Evolutionary conservation across 1,140 invertebrate genomes (phyloP), one percentile per base, ranked within the genome.

Genomic region (Ceratina australensis): DNA sequence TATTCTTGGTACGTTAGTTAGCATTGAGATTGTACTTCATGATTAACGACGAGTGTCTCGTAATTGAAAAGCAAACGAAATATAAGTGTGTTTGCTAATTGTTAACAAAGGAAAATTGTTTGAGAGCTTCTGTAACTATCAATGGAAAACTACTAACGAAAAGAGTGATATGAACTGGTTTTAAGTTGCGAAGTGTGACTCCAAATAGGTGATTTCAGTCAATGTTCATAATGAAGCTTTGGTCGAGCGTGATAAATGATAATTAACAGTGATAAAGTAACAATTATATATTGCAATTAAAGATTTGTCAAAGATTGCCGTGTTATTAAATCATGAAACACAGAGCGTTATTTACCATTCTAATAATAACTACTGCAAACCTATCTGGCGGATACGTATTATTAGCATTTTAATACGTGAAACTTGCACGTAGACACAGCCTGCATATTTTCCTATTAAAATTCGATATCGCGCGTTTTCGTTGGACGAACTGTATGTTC

Each of bases 321-420:
- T 28, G 15, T 68, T 26, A 52, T 26, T 52, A n/a, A 20, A 67
- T 42, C 28, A 22, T 12, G n/a, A 20, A 28, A n/a, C 20, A 7
- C 16, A 18, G n/a, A 42, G 22, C 16, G 52, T 56, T 69, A 69
- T 69, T 69, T 56, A 1, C 28, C 10, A 69, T 56, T 69, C 52
- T 69, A 56, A 69, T 69, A 56, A 33, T 69, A 69, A 56, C 67
- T 18, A 22, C 65, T 12, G 22, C 24, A 65, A 66, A 66, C 50
- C 47, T 50, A 66, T 66, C 47, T 50, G 24, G 54, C 50, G 50
- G 13, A 65, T 26, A 56, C 16, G 49, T 56, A 68, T 68, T 54
- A 54, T 68, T 68, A 56, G 65, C 47, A 3, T 54, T n/a, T 68
- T 18, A 5, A 50, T 66, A 50, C n/a, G 49, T n/a, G 4, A 54